Conservation (phyloP, 2,113 vertebrate genomes). For the Bufo bufo region DNA sequence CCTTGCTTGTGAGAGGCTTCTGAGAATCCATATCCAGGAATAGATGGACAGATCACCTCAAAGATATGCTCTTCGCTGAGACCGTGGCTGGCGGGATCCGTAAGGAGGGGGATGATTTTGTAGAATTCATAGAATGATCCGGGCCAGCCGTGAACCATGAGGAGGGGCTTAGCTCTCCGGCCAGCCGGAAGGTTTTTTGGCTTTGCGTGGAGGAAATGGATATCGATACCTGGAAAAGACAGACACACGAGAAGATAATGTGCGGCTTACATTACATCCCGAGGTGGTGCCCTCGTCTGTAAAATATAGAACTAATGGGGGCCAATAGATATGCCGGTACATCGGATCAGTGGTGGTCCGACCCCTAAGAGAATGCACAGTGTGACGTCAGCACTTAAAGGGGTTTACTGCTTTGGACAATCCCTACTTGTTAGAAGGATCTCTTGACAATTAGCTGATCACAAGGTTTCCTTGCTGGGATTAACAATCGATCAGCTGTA, state of each 20-base stretch:
- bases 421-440: too few species aligned
- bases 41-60: constrained; percentile 79
- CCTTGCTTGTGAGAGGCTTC: constrained; percentile 77
- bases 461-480: too few species aligned
- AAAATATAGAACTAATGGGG: too few species aligned
- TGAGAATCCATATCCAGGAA: constrained; percentile 79
- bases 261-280: too few species aligned
- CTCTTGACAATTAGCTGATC: too few species aligned
- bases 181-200: constrained; percentile 63
- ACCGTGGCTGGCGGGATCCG: constrained; percentile 68
- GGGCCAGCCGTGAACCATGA: constrained; percentile 81
- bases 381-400: too few species aligned
- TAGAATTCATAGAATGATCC: constrained; percentile 79
- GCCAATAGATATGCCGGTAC: too few species aligned
- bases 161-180: constrained; percentile 66
- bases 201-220: constrained; percentile 77
- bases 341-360: too few species aligned
- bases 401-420: too few species aligned
- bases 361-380: too few species aligned
- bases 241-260: background rate
- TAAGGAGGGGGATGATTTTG: constrained; percentile 77
- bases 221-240: constrained; percentile 70
- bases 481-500: too few species aligned
- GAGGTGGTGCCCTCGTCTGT: too few species aligned
- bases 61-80: constrained; percentile 68